These are phyloP conservation scores for Electrona antarctica DNA, from an alignment of 2,113 vertebrate species.

Conservation along the genomic window DNA sequence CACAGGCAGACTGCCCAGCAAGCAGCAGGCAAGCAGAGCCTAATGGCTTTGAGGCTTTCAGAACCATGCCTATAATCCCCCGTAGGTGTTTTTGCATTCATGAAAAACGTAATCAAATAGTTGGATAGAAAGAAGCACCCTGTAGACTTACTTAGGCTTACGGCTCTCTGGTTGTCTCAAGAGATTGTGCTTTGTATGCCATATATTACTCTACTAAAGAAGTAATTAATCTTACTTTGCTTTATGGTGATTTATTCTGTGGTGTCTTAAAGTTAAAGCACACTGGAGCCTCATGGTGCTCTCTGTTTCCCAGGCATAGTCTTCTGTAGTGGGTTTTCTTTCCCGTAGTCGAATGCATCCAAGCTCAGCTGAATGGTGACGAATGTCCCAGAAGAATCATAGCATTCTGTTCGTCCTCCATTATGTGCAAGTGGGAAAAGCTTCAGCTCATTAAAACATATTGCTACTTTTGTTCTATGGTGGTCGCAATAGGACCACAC, in stretches of 20 bases:
- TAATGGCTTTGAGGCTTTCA: background rate
- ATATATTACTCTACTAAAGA: background rate
- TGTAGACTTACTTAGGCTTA: conserved; percentile 17
- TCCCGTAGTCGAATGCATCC: no score
- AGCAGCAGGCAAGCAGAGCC: background rate
- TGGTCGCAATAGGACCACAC: no score
- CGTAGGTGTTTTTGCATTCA: no score
- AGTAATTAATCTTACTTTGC: no score
- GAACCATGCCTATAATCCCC: no score
- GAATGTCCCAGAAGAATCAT: background rate
- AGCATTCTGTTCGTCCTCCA: background rate
- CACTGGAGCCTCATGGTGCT: background rate
- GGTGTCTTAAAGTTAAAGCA: no score
- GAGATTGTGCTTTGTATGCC: background rate
- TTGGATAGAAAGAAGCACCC: no score
- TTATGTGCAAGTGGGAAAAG: background rate
- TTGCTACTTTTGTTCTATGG: background rate
- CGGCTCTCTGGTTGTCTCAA: conserved; percentile 10
- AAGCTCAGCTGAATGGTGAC: background rate
- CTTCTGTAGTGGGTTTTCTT: background rate
- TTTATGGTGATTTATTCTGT: no score
- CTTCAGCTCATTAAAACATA: background rate
- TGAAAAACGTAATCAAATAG: no score
- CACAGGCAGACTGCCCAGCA: background rate
- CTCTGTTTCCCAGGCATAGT: background rate